Base-by-base conservation (phyloP, 2,113 vertebrate genomes). In the Oncorhynchus mykiss region DNA sequence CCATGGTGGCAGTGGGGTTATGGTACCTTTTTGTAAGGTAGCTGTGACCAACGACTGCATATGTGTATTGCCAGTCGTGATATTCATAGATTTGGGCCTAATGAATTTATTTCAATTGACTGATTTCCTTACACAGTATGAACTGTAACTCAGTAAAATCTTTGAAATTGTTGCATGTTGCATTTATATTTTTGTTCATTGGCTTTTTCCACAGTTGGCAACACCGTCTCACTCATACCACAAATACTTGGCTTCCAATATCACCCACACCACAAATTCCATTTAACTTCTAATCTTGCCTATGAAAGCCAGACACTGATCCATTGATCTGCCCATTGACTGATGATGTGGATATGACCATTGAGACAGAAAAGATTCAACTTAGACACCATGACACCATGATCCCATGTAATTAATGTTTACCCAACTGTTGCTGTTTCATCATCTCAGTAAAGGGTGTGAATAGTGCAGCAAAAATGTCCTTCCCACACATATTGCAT, bases 321-420 rank as follows among this genome's bases (percentile, higher is more conserved):
- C 65, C 65, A 67, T 67, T 16, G 27, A 67, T 31, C 65, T 67
- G 65, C 13, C 16, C 65, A 29, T 67, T 67, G 65, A 67, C 65
- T 29, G 13, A 67, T 25, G 64, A 66, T 24, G 25, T 31, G 24
- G 25, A 67, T 31, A 31, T 29, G 65, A 67, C 27, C 16, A 29
- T 29, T 29, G 65, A 67, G 27, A 67, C 27, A 7, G 12, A 67
- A 67, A 67, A 14, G 27, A 29, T 29, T 67, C 12, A 14, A 67
- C 4, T 29, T 67, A 9, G 65, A 24, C 65, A 67, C 13, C 27
- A 67, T 7, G 64, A 66, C 12, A 0, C 64, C n/a, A 65, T 65
- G 65, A 67, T 67, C 24, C 24, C 2, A 4, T 67, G 25, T 29
- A 16, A 67, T 31, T 65, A 3, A 73, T 76, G 81, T 80, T 68